Base-by-base conservation (phyloP, 64 coral and sea anemone genomes). In the Montipora sp. region DNA sequence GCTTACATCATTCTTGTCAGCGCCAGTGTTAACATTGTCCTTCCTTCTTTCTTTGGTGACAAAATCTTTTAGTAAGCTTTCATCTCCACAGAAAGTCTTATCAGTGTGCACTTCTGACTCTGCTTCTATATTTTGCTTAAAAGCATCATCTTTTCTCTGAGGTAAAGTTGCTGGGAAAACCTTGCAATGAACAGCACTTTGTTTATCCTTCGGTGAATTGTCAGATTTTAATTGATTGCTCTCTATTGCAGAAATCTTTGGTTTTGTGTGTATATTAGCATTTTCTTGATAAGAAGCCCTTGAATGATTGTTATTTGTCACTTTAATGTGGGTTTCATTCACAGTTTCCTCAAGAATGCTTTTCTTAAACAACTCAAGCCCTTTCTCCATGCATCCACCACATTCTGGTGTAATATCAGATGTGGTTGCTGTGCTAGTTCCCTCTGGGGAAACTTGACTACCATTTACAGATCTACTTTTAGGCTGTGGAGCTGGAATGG, bases 401-500 rank as follows among this genome's bases (percentile, higher is more conserved):
- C 24, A 24, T 10, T 47, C 59, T 50, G 14, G 3, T 49, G 19
- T 11, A 71, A 23, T 13, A 23, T 0, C 27, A 21, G 82, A 49
- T 71, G 6, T 19, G 5, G 10, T 36, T 16, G 3, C 48, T 69
- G 68, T 85, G 8, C 7, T 47, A 20, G 0, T 47, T 23, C 48
- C 45, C 0, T 69, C 47, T 21, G 19, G 13, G 27, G 47, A 43
- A 3, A 13, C 18, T 16, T 84, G 79, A 46, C 9, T 53, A 72
- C 45, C 57, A 36, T 79, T 36, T 8, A 9, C 19, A 77, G 27
- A 7, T 51, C 66, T 90, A 18, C 24, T 57, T 10, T 77, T 94
- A 21, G 73, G 79, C 44, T 94, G 75, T 71, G 89, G 79, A 11
- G 93, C 71, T 58, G 93, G 93, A 78, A 94, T 94, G 5, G 80